These are phyloP conservation scores for Garra rufa DNA, from an alignment of 2,113 vertebrate genomes.

Conservation along the genomic window DNA sequence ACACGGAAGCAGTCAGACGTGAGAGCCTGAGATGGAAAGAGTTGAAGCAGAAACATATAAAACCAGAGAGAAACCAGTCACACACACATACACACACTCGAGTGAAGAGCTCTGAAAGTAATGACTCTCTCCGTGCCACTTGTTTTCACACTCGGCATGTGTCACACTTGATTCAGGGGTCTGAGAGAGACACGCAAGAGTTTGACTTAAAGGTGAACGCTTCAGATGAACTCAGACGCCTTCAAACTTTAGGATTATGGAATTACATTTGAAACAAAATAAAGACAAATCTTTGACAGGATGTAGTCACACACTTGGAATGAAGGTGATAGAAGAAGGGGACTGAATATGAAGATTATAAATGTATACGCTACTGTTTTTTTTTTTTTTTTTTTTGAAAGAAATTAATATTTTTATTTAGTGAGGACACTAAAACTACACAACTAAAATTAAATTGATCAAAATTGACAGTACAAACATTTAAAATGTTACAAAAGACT, in stretches of 20 bases:
- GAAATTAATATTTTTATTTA: too few species aligned
- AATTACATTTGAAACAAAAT: neutral
- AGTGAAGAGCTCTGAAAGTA: neutral
- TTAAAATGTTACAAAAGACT: too few species aligned
- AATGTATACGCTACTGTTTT: too few species aligned
- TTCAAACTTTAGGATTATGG: neutral
- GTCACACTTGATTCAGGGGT: slow-evolving; percentile 4
- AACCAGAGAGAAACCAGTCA: slow-evolving; percentile 64
- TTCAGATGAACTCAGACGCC: neutral
- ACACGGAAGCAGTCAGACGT: slow-evolving; percentile 63
- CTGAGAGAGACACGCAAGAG: neutral
- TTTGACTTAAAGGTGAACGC: neutral
- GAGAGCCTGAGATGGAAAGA: slow-evolving; percentile 66
- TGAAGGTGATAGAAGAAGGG: too few species aligned
- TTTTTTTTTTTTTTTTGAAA: too few species aligned
- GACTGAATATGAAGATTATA: too few species aligned
- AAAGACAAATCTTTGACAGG: too few species aligned
- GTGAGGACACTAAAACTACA: too few species aligned
- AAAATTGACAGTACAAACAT: too few species aligned
- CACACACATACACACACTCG: slow-evolving; percentile 37
- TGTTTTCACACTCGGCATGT: slow-evolving; percentile 6
- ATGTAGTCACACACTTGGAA: too few species aligned
- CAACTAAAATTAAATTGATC: too few species aligned
- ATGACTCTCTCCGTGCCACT: slow-evolving; percentile 17
- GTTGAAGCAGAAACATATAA: slow-evolving; percentile 68